These are phyloP conservation scores for Mimachlamys varia DNA, from an alignment of 2,888 invertebrate species.

Conservation along the genomic window DNA sequence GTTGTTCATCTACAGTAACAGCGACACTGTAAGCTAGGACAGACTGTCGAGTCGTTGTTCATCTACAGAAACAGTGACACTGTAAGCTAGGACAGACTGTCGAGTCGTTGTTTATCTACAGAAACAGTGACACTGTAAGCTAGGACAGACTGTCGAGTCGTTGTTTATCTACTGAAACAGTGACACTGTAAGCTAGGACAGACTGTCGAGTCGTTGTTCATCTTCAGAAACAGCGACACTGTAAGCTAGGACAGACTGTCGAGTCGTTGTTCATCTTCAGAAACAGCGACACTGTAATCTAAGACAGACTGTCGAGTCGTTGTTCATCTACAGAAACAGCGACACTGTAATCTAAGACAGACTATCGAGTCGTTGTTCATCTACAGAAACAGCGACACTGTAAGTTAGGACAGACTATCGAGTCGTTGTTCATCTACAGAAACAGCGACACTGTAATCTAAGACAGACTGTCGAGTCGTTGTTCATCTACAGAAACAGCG, in stretches of 20 bases:
- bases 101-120: neutral
- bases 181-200: constrained; percentile 7
- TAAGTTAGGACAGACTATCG: neutral
- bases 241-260: neutral
- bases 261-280: neutral
- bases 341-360: neutral
- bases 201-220: neutral
- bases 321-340: neutral
- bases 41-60: neutral
- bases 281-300: constrained; percentile 13
- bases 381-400: neutral
- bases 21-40: constrained; percentile 21
- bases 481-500: neutral
- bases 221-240: neutral
- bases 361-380: neutral
- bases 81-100: neutral
- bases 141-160: neutral
- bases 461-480: neutral
- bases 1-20: neutral
- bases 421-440: neutral
- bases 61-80: neutral
- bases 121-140: constrained; percentile 18
- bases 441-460: constrained; percentile 16
- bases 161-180: neutral
- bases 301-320: neutral